phyloP scores from a whole-genome alignment of 2,797 vertebrate species.

The Morelia viridis region DNA sequence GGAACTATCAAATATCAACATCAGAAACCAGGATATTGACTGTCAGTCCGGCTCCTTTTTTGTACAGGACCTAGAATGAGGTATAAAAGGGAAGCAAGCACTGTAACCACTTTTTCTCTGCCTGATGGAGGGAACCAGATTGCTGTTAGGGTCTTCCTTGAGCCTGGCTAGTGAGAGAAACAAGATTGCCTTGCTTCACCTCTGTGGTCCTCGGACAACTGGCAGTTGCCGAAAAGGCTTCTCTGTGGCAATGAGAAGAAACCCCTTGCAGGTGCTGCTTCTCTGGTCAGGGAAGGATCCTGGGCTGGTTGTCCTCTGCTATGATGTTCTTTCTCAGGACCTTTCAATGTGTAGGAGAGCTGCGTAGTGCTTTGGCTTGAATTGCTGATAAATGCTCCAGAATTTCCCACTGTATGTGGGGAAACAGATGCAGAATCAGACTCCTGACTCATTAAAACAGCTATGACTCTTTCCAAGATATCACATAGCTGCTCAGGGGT shows the following conservation, averaged over 20 bases:
- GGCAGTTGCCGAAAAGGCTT: not conserved
- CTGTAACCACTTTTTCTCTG: not conserved
- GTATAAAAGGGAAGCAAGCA: not conserved
- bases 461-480: not conserved
- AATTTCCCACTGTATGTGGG: not conserved
- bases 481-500: not conserved
- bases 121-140: not conserved
- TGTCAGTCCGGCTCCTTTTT: not conserved
- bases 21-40: not conserved
- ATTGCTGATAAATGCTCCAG: not conserved
- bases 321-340: not conserved
- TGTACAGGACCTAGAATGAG: not conserved
- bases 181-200: not conserved
- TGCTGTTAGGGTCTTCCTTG: not conserved
- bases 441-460: not conserved
- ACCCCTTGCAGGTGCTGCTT: not conserved
- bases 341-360: not conserved
- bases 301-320: not conserved
- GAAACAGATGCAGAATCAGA: not conserved
- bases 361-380: not conserved
- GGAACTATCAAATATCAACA: not conserved
- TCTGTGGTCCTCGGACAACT: too few relatives aligned
- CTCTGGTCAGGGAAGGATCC: not conserved
- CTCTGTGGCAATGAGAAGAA: not conserved
- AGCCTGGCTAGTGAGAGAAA: not conserved